Evolutionary conservation across 2,113 vertebrate genomes (phyloP).

Genomic region (Megaceryle torquata): DNA sequence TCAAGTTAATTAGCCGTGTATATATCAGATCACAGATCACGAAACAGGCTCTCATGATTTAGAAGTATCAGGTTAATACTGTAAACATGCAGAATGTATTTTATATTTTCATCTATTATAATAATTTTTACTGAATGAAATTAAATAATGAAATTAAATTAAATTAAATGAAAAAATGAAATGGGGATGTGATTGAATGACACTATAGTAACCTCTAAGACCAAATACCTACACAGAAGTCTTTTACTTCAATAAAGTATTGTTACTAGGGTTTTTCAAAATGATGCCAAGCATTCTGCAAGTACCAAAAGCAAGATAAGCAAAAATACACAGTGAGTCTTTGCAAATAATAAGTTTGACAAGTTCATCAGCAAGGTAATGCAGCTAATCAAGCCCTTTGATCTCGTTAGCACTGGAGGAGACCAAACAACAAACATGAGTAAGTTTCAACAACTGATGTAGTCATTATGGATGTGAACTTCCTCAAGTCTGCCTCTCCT

Average conservation of each 20-base stretch:
- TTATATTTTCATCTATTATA: neutral
- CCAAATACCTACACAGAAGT: neutral
- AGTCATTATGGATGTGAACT: neutral
- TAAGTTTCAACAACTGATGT: neutral
- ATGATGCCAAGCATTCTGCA: neutral
- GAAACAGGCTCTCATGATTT: neutral
- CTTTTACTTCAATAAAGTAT: conserved; percentile 13
- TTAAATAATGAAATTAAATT: conserved; percentile 4
- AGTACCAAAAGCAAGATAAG: conserved; percentile 3
- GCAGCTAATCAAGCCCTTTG: conserved; percentile 34
- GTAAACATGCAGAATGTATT: neutral
- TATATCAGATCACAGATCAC: neutral
- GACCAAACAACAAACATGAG: neutral
- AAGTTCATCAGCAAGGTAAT: conserved; percentile 36
- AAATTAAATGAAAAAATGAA: conserved; percentile 40
- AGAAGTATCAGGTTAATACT: neutral
- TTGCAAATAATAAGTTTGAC: neutral
- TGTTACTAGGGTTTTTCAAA: neutral
- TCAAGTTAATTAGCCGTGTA: conserved; percentile 47
- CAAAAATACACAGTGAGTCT: neutral
- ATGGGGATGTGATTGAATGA: conserved; percentile 3
- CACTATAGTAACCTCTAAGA: conserved; percentile 27
- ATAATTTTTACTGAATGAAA: conserved; percentile 14
- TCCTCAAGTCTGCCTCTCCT: neutral
- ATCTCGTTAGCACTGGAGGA: neutral